Conservation (phyloP, 2,888 invertebrate genomes). For the Notodonta ziczac region DNA sequence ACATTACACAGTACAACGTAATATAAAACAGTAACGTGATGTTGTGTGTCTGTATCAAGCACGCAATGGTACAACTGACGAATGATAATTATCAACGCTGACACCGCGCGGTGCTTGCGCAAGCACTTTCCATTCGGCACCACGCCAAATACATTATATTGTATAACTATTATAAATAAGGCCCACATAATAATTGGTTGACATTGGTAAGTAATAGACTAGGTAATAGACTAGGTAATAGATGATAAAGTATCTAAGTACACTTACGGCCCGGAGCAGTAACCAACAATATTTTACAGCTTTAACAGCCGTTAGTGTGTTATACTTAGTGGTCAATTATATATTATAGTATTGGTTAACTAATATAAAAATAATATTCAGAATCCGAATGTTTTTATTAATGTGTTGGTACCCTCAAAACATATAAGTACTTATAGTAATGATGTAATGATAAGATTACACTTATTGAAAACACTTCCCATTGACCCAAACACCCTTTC, state of each 20-base stretch:
- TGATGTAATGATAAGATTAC: too few relatives aligned
- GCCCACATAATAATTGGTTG: slow-evolving; percentile 12
- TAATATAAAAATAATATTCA: too few relatives aligned
- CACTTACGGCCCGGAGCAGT: not conserved
- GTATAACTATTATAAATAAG: slow-evolving; percentile 25
- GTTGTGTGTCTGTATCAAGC: slow-evolving; percentile 44
- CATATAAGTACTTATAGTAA: too few relatives aligned
- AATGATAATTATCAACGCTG: slow-evolving; percentile 44
- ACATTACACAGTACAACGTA: slow-evolving; percentile 12
- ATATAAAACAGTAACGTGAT: slow-evolving; percentile 19
- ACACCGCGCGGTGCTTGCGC: slow-evolving; percentile 25
- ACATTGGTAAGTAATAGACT: not conserved
- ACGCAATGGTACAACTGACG: slow-evolving; percentile 39
- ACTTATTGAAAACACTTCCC: too few relatives aligned
- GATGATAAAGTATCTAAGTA: not conserved
- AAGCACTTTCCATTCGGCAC: slow-evolving; percentile 47
- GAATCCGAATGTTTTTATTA: too few relatives aligned
- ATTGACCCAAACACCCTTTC: too few relatives aligned
- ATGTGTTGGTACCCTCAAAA: too few relatives aligned
- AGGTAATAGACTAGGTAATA: not conserved
- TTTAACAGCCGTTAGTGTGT: too few relatives aligned
- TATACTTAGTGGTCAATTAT: too few relatives aligned
- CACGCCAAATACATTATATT: slow-evolving; percentile 26
- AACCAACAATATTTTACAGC: too few relatives aligned
- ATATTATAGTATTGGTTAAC: too few relatives aligned